Percentiles rank a stretch among this genome's conserved stretches.
Evolutionary conservation across 2,797 vertebrate species (phyloP).

Genomic region (Hybognathus amarus): DNA sequence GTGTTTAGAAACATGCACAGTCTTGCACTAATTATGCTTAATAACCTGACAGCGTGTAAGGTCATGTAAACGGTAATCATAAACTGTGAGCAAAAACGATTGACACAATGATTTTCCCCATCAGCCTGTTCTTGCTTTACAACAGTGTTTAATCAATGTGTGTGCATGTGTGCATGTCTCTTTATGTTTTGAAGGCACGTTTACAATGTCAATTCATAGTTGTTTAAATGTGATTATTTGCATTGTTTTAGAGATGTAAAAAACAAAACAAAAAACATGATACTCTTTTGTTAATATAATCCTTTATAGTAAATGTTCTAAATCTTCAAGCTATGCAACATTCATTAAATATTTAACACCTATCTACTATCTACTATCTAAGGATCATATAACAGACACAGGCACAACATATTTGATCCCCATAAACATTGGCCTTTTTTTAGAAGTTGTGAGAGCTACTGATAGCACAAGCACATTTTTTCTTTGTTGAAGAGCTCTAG

Average conservation of each 20-base stretch:
- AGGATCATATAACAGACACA: neutral
- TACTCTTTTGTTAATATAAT: neutral
- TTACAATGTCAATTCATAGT: neutral
- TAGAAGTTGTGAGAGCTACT: neutral
- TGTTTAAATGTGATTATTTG: neutral
- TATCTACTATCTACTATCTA: neutral
- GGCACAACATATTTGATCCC: neutral
- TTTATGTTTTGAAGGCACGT: neutral
- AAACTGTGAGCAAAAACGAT: neutral
- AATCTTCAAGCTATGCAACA: neutral
- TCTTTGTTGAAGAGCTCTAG: neutral
- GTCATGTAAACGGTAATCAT: neutral
- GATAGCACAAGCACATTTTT: neutral
- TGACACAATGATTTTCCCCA: neutral
- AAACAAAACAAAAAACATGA: neutral
- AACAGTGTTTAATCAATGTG: neutral
- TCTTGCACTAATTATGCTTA: neutral
- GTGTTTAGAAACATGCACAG: neutral
- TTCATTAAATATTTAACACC: constrained; percentile 28
- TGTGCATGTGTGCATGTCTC: neutral
- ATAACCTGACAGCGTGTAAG: neutral
- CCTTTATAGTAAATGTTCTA: neutral
- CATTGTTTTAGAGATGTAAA: neutral
- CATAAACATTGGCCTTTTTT: neutral
- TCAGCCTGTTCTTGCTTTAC: neutral